These are phyloP conservation scores for Agriopis aurantiaria DNA, from an alignment of 2,888 invertebrate genomes.

Conservation along the genomic window DNA sequence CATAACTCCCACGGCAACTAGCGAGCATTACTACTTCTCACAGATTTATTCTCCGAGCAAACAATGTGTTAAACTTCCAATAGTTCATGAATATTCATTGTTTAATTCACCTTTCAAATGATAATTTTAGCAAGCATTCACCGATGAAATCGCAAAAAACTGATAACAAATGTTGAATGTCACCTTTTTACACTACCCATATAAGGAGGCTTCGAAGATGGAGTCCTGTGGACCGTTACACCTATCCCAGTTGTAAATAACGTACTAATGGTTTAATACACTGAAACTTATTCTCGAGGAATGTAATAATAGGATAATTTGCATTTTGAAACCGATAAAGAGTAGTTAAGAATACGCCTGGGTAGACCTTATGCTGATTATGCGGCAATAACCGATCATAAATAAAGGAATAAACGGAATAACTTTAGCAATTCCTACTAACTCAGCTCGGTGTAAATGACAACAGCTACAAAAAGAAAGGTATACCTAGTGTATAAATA, in stretches of 20 bases:
- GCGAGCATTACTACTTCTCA: constrained; percentile 49
- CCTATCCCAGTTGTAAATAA: constrained; percentile 45
- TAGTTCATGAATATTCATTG: constrained; percentile 43
- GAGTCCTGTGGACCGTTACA: constrained; percentile 48
- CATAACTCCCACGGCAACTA: constrained; percentile 56
- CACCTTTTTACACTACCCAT: constrained; percentile 49
- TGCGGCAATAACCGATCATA: constrained; percentile 16
- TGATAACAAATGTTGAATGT: constrained; percentile 46
- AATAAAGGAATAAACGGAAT: constrained; percentile 12
- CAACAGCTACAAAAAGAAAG: constrained; percentile 6
- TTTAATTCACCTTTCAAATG: constrained; percentile 40
- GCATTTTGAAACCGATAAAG: constrained; percentile 50
- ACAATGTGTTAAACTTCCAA: constrained; percentile 43
- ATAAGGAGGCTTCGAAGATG: constrained; percentile 42
- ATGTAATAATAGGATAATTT: constrained; percentile 53
- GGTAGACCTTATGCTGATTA: constrained; percentile 19
- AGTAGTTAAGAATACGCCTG: constrained; percentile 17
- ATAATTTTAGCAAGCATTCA: constrained; percentile 37
- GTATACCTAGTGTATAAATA: constrained; percentile 4
- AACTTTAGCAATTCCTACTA: constrained; percentile 10
- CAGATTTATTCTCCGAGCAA: constrained; percentile 48
- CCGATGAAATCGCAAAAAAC: constrained; percentile 49
- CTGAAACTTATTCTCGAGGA: constrained; percentile 27
- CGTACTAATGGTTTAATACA: constrained; percentile 51
- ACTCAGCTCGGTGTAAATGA: constrained; percentile 10